Base-by-base conservation (phyloP, 1,140 invertebrate genomes). In the Galleria mellonella region DNA sequence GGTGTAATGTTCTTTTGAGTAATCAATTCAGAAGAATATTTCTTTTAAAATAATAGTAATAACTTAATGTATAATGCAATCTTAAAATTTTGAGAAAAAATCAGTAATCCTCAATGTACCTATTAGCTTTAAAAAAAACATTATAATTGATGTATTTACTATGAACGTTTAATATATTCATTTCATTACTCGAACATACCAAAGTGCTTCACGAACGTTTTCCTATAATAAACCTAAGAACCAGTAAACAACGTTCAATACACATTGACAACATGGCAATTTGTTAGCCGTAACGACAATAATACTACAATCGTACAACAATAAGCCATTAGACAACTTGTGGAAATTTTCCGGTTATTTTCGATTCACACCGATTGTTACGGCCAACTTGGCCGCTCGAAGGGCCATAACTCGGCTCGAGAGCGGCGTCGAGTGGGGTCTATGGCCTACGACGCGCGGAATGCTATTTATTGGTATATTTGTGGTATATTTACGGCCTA, bases 301-400 rank as follows among this genome's bases (percentile, higher is more conserved):
- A 72, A 75, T 53, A 74, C 64, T 72, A 77, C 56, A 63, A 56
- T 63, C 37, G 42, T 49, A 75, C 68, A 81, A 83, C 79, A 83
- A 79, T 83, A 76, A 71, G 62, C 79, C 71, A 82, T 83, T 83
- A 83, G 79, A 81, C 65, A 77, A 72, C 59, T 72, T 72, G 72
- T 69, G 66, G 70, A 79, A 77, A 81, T 81, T 83, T 83, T 81
- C 74, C 73, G 73, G 69, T 73, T 74, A 75, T 83, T 83, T 83
- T 72, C 72, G 76, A 81, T 78, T 83, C 78, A 73, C 74, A 63
- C 62, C 67, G 72, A 78, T 83, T 79, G 76, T 73, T 78, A 70
- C 63, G 59, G 64, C 62, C 66, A 67, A 55, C 38, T 35, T 53
- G 64, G 56, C 50, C 62, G 64, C 69, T 72, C 60, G 56, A 42